phyloP scores from a whole-genome alignment of 2,797 vertebrate genomes.

The Neomorphus geoffroyi region DNA sequence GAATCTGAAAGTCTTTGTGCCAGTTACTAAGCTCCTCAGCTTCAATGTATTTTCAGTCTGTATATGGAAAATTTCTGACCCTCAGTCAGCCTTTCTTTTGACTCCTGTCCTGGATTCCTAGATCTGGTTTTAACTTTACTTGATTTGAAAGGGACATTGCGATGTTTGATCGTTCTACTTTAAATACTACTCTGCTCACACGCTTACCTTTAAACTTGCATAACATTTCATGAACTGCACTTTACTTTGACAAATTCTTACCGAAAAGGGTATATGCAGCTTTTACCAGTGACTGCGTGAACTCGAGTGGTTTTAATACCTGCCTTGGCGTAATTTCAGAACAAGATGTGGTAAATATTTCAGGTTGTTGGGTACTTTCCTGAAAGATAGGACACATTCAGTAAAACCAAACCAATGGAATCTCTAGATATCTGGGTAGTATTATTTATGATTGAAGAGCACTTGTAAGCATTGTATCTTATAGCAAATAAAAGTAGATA shows the following conservation, averaged over 20 bases:
- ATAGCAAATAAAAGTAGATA: not conserved
- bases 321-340: not conserved
- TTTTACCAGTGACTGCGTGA: not conserved
- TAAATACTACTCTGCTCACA: not conserved
- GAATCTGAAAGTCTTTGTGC: not conserved
- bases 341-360: not conserved
- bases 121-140: not conserved
- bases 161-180: not conserved
- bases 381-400: not conserved
- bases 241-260: not conserved
- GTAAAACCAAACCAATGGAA: not conserved
- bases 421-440: not conserved
- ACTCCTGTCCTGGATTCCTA: not conserved
- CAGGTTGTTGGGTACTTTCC: not conserved
- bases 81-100: not conserved
- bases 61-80: not conserved
- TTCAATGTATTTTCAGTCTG: not conserved
- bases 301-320: not conserved
- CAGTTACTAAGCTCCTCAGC: not conserved
- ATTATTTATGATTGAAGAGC: not conserved
- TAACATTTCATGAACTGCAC: not conserved
- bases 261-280: not conserved
- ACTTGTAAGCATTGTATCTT: not conserved
- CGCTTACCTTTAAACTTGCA: not conserved
- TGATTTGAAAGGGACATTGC: not conserved